phyloP scores from a whole-genome alignment of 2,888 invertebrate species.

The Diploptera punctata region DNA sequence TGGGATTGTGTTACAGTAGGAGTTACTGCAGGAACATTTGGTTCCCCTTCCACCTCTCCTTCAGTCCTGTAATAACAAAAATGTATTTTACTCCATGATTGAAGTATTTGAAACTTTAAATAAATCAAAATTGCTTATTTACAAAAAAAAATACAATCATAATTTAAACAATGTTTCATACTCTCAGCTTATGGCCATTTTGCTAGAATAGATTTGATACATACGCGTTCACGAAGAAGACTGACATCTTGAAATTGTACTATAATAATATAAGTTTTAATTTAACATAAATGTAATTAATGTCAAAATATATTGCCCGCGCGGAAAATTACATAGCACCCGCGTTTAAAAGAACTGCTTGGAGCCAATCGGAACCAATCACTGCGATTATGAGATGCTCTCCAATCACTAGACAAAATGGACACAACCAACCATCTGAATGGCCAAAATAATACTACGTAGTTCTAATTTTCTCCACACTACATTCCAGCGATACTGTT shows the following conservation, averaged over 20 bases:
- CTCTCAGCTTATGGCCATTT: not conserved
- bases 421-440: constrained; percentile 7
- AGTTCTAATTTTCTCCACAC: not conserved
- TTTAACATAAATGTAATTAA: not conserved
- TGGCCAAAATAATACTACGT: not conserved
- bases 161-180: not conserved
- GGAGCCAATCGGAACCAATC: constrained; percentile 42
- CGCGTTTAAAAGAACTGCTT: constrained; percentile 42
- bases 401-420: constrained; percentile 39
- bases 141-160: not conserved
- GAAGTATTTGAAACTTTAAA: not conserved
- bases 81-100: not conserved
- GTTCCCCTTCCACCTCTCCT: constrained; percentile 53
- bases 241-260: constrained; percentile 62
- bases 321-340: constrained; percentile 39
- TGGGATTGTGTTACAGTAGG: constrained; percentile 56
- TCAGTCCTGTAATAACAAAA: constrained; percentile 50
- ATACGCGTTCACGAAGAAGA: constrained; percentile 76
- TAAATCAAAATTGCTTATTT: not conserved
- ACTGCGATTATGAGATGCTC: constrained; percentile 43
- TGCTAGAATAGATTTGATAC: constrained; percentile 53
- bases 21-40: constrained; percentile 46
- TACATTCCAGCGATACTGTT: not conserved
- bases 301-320: not conserved
- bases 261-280: constrained; percentile 40